These are phyloP conservation scores for Anoplolepis gracilipes DNA, from an alignment of 1,140 invertebrate genomes.

Conservation along the genomic window DNA sequence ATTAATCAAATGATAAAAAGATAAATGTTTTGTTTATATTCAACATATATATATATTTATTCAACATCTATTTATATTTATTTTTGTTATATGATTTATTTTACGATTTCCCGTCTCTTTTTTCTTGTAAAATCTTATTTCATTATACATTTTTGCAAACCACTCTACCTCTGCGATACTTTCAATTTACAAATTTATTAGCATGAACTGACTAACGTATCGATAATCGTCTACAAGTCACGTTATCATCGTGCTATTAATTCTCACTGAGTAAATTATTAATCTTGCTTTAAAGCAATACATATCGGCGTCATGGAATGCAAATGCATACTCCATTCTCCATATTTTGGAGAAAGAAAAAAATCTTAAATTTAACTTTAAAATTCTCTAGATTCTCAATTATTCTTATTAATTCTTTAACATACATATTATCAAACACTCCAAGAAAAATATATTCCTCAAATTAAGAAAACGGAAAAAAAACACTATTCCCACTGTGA, in stretches of 20 bases:
- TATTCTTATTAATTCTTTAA: too few species aligned
- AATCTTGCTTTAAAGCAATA: constrained; percentile 6
- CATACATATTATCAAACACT: background rate
- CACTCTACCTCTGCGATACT: background rate
- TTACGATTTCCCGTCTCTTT: background rate
- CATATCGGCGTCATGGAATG: constrained; percentile 16
- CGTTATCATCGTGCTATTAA: constrained; percentile 36
- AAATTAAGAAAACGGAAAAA: background rate
- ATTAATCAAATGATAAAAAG: background rate
- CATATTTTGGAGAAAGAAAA: background rate
- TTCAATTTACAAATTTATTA: constrained; percentile 56
- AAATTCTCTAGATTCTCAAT: background rate
- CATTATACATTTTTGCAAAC: background rate
- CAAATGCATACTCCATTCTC: background rate
- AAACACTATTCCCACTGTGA: background rate
- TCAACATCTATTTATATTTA: background rate
- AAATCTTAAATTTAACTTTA: background rate
- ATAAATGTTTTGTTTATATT: background rate
- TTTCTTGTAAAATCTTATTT: constrained; percentile 1
- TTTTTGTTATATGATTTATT: background rate
- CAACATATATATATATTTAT: background rate
- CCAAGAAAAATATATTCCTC: background rate
- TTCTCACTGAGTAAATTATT: constrained; percentile 38
- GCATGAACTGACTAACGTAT: constrained; percentile 37
- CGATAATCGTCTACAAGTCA: constrained; percentile 46